phyloP scores from a whole-genome alignment of 1,140 invertebrate genomes.

The Amyelois transitella region DNA sequence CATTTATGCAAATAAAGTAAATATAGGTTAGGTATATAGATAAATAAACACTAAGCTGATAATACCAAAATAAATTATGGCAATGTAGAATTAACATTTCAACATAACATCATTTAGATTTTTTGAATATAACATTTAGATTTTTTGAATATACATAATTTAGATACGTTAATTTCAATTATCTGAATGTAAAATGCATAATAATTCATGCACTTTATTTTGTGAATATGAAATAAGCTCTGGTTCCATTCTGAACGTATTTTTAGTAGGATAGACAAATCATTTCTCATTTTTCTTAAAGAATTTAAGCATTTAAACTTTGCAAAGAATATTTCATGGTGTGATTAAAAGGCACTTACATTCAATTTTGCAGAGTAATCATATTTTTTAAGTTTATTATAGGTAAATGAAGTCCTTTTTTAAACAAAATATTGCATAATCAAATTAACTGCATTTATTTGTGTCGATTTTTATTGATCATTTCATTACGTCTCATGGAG shows the following conservation, averaged over 20 bases:
- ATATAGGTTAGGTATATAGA: conserved; percentile 7
- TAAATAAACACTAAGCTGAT: not conserved
- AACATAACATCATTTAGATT: conserved; percentile 18
- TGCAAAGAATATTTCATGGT: too few relatives aligned
- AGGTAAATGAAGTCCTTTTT: too few relatives aligned
- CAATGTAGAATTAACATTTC: conserved; percentile 27
- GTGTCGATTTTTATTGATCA: too few relatives aligned
- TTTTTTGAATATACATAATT: too few relatives aligned
- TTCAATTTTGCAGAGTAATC: too few relatives aligned
- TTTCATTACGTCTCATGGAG: not conserved
- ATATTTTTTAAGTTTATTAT: too few relatives aligned
- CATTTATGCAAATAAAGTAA: conserved; percentile 69
- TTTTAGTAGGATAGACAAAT: not conserved
- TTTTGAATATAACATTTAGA: too few relatives aligned
- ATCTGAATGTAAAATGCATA: not conserved
- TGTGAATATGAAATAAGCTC: not conserved
- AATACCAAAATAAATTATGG: conserved; percentile 23
- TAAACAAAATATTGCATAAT: too few relatives aligned
- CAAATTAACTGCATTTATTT: too few relatives aligned
- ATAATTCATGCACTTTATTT: not conserved
- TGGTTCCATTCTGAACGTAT: not conserved
- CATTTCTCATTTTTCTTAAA: not conserved
- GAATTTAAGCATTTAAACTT: too few relatives aligned
- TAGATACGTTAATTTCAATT: too few relatives aligned
- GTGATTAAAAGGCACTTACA: too few relatives aligned